A percentile compares a stretch with the other conserved stretches of the same genome.
These are phyloP conservation scores for Antheraea assamensis DNA, from an alignment of 2,888 invertebrate species.

Conservation along the genomic window DNA sequence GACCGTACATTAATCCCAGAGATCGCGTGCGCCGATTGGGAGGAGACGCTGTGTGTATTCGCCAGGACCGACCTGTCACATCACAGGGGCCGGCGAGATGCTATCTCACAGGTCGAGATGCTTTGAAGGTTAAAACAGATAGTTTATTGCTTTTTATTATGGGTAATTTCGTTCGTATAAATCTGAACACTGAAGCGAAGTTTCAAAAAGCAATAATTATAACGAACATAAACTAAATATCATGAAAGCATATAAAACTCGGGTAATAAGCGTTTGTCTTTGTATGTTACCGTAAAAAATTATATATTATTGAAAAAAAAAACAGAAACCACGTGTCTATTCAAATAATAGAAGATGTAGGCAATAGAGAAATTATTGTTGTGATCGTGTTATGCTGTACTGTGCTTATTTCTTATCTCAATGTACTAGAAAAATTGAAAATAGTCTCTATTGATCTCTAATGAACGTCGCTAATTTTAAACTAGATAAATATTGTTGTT, in stretches of 20 bases:
- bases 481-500: too few relatives aligned
- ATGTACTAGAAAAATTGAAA: neutral
- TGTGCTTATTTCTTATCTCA: neutral
- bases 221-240: too few relatives aligned
- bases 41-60: slow-evolving; percentile 45
- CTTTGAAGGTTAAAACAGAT: slow-evolving; percentile 23
- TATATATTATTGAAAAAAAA: too few relatives aligned
- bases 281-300: too few relatives aligned
- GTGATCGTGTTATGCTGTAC: neutral
- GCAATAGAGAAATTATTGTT: neutral
- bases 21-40: slow-evolving; percentile 48
- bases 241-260: too few relatives aligned
- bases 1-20: slow-evolving; percentile 46
- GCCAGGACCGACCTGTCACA: slow-evolving; percentile 34
- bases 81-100: slow-evolving; percentile 47
- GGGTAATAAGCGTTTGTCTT: too few relatives aligned
- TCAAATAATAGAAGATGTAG: neutral
- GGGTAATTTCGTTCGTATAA: slow-evolving; percentile 8
- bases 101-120: slow-evolving; percentile 41
- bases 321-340: too few relatives aligned
- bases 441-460: too few relatives aligned
- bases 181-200: neutral
- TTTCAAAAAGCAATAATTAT: neutral
- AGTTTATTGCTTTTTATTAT: slow-evolving; percentile 17
- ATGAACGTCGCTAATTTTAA: too few relatives aligned